Conservation (phyloP, 2,113 vertebrate genomes). For the Sebastes schlegelii region DNA sequence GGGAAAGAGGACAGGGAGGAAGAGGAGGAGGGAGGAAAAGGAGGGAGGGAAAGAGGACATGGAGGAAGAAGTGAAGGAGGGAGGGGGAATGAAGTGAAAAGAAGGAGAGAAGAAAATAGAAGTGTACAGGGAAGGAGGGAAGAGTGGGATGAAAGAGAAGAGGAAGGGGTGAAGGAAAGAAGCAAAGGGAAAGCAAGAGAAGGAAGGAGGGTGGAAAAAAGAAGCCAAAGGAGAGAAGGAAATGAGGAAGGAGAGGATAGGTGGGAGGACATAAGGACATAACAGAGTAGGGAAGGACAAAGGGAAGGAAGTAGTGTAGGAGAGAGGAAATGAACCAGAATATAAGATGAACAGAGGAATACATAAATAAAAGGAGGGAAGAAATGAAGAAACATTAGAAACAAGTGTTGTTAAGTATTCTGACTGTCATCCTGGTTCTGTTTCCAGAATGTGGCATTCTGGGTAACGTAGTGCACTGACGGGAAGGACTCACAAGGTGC, state of each 20-base stretch:
- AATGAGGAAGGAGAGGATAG: background rate
- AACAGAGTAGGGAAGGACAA: background rate
- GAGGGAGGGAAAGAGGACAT: background rate
- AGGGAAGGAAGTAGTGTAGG: background rate
- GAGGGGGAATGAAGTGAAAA: no score
- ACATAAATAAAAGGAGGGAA: background rate
- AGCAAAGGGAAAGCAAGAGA: no score
- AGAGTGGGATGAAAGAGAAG: background rate
- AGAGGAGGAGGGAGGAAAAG: background rate
- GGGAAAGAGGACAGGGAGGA: no score
- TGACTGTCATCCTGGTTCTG: background rate
- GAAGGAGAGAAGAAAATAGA: no score
- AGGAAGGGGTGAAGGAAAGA: background rate
- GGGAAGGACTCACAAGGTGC: conserved; percentile 89
- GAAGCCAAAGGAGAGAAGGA: no score
- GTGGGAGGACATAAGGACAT: no score
- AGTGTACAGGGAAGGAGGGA: background rate
- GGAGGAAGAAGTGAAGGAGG: background rate
- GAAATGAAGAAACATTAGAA: background rate
- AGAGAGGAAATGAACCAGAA: background rate
- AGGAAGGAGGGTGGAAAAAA: background rate
- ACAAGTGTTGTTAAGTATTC: background rate
- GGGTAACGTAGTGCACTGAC: conserved; percentile 15
- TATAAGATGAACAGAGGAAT: no score
- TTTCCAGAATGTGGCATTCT: conserved; percentile 4